phyloP scores from a whole-genome alignment of 1,140 invertebrate genomes.

The Zaprionus tsacasi region DNA sequence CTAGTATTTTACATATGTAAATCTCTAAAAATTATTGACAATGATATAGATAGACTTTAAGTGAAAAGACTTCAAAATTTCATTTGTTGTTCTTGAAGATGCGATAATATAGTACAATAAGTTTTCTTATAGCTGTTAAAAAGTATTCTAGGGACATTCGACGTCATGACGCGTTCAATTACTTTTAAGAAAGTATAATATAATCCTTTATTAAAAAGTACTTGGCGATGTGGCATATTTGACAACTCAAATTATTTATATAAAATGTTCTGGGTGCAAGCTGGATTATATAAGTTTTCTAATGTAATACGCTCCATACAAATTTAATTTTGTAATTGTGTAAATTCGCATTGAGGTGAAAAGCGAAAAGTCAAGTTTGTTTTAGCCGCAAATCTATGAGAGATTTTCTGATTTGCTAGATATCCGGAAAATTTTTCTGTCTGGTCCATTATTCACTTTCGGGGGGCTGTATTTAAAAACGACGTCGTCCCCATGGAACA shows the following conservation, averaged over 20 bases:
- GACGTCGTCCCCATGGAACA: constrained; percentile 82
- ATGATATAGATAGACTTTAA: constrained; percentile 1
- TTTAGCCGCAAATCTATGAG: not conserved
- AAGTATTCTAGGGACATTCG: not conserved
- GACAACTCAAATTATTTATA: constrained; percentile 20
- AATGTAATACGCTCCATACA: not conserved
- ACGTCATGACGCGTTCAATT: not conserved
- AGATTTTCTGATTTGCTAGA: not conserved
- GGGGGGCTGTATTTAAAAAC: constrained; percentile 68
- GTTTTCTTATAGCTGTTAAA: not conserved
- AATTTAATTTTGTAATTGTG: not conserved
- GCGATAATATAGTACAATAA: constrained; percentile 3
- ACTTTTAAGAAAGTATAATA: not conserved
- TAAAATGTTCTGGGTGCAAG: constrained; percentile 18
- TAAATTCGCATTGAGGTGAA: not conserved
- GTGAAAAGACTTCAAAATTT: not conserved
- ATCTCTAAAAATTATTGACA: constrained; percentile 2
- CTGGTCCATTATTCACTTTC: constrained; percentile 29
- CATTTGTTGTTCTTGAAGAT: not conserved
- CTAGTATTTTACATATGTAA: not conserved
- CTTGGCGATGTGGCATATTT: constrained; percentile 32
- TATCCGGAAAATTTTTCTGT: constrained; percentile 20
- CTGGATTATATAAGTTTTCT: not conserved
- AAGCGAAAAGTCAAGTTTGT: not conserved
- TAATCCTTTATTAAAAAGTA: constrained; percentile 24